phyloP scores from a whole-genome alignment of 2,113 vertebrate species.

The Marmota monax region DNA sequence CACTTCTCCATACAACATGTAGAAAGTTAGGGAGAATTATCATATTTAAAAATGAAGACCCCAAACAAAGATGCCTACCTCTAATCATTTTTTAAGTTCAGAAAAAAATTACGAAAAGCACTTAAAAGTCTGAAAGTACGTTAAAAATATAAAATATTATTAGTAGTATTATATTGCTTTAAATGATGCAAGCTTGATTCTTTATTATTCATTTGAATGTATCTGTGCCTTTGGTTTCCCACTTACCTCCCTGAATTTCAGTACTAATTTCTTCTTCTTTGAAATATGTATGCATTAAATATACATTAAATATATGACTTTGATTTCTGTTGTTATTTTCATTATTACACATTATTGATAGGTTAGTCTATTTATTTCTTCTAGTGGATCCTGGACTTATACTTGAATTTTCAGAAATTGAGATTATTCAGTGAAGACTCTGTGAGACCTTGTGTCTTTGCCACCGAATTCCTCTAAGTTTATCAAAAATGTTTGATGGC shows the following conservation, averaged over 20 bases:
- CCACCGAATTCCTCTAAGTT: not conserved
- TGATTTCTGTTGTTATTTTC: not conserved
- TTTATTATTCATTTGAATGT: not conserved
- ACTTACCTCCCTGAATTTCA: not conserved
- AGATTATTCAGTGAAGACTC: not conserved
- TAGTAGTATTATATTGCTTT: slow-evolving; percentile 27
- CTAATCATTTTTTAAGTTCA: not conserved
- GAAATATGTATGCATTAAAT: not conserved
- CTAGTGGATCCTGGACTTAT: not conserved
- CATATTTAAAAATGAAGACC: slow-evolving; percentile 15
- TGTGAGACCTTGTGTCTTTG: not conserved
- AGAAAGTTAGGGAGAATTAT: slow-evolving; percentile 19
- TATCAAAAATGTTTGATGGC: not conserved
- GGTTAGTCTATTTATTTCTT: not conserved
- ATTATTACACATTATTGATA: not conserved
- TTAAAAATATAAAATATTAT: not conserved
- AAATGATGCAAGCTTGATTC: not conserved
- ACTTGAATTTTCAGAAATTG: not conserved
- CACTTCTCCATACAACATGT: not conserved
- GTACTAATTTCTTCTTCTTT: not conserved
- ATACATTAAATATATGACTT: not conserved
- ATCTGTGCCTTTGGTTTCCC: not conserved
- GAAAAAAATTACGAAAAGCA: slow-evolving; percentile 7
- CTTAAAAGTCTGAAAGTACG: slow-evolving; percentile 1
- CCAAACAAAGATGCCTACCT: not conserved